phyloP scores from a whole-genome alignment of 92 coral and sea anemone species.

The Zoanthus solanderi region DNA sequence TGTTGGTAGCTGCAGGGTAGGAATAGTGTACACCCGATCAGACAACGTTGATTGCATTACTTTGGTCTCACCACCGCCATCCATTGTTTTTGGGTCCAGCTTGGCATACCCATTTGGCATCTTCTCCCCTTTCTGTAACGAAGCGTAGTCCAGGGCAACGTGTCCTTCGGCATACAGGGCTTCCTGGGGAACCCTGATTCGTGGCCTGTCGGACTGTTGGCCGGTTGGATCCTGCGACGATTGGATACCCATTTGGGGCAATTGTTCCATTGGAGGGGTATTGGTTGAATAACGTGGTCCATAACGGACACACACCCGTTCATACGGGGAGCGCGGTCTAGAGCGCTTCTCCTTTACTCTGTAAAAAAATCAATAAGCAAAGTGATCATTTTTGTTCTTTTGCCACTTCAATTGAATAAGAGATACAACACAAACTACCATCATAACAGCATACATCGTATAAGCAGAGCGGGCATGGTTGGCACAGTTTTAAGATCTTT shows the following conservation, averaged over 20 bases:
- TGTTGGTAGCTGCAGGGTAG: constrained; percentile 6
- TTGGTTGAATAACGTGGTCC: constrained; percentile 22
- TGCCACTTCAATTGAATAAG: too few relatives aligned
- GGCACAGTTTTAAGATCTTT: too few relatives aligned
- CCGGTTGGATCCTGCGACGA: neutral
- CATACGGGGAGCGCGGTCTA: constrained; percentile 31
- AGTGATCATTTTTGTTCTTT: too few relatives aligned
- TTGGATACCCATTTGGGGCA: neutral
- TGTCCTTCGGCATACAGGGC: constrained; percentile 43
- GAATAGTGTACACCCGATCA: constrained; percentile 37
- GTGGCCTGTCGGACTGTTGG: neutral
- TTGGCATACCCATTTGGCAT: constrained; percentile 14
- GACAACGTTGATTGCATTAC: neutral
- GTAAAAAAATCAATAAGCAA: neutral
- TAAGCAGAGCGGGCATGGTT: too few relatives aligned
- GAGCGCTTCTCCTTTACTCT: constrained; percentile 28
- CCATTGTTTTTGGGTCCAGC: constrained; percentile 34
- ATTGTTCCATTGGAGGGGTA: constrained; percentile 15
- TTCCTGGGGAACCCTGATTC: constrained; percentile 1
- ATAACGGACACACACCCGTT: constrained; percentile 28
- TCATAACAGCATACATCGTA: too few relatives aligned
- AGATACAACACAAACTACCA: too few relatives aligned
- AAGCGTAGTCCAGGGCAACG: constrained; percentile 13
- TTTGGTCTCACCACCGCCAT: neutral
- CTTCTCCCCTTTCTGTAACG: constrained; percentile 10